A percentile compares a stretch with the other conserved stretches of the same genome.
Conservation (phyloP, 2,888 invertebrate species). For the Calliopum simillimum region DNA sequence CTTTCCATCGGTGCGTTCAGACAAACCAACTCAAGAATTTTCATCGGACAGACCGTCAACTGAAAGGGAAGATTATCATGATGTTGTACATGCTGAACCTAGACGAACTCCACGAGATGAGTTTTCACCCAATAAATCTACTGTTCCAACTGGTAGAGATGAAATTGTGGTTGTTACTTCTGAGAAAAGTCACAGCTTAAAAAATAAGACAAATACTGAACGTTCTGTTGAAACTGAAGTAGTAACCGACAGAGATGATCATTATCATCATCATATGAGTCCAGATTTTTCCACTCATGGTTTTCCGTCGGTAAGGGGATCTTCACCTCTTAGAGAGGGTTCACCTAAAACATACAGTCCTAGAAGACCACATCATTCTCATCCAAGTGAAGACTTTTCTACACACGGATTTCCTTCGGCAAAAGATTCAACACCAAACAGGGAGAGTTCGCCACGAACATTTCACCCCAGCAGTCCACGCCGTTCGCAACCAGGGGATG, state of each 20-base stretch:
- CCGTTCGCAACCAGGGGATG: slow-evolving; percentile 32
- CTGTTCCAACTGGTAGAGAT: slow-evolving; percentile 25
- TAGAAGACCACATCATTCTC: slow-evolving; percentile 11
- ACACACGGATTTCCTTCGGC: slow-evolving; percentile 49
- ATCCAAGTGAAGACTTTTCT: slow-evolving; percentile 40
- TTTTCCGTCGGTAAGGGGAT: slow-evolving; percentile 49
- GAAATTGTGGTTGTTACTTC: slow-evolving; percentile 53
- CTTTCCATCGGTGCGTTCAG: slow-evolving; percentile 55
- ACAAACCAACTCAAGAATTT: slow-evolving; percentile 58
- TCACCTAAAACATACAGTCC: slow-evolving; percentile 33
- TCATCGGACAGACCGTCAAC: slow-evolving; percentile 50
- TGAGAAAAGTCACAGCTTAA: slow-evolving; percentile 55
- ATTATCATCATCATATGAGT: slow-evolving; percentile 29
- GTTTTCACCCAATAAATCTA: slow-evolving; percentile 30
- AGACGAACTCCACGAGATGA: neutral
- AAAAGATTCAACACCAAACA: slow-evolving; percentile 26
- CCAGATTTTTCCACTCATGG: slow-evolving; percentile 51
- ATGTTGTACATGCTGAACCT: neutral
- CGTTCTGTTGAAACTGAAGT: slow-evolving; percentile 56
- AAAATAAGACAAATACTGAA: slow-evolving; percentile 53
- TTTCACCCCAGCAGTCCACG: slow-evolving; percentile 7
- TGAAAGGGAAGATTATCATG: neutral
- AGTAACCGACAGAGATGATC: slow-evolving; percentile 39
- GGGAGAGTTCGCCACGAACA: neutral
- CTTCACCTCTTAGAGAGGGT: slow-evolving; percentile 2